Evolutionary conservation across 2,888 invertebrate genomes (phyloP).

Genomic region (Coenonympha glycerion): DNA sequence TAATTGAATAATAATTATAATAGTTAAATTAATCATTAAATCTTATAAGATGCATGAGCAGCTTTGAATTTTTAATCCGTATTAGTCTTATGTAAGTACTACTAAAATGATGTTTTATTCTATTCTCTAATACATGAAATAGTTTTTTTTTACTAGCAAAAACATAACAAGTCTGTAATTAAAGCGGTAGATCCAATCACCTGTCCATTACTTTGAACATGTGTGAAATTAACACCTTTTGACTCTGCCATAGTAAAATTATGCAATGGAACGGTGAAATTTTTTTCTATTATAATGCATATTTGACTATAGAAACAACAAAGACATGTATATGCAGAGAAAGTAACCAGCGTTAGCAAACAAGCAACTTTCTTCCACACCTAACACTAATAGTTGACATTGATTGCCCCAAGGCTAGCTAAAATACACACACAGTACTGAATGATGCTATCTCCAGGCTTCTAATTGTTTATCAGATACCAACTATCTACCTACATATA

Average conservation of each 20-base stretch:
- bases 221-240: slow-evolving; percentile 1
- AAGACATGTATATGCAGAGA: slow-evolving; percentile 16
- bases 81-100: too few species aligned
- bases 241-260: background rate
- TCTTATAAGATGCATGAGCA: too few species aligned
- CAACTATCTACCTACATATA: slow-evolving; percentile 41
- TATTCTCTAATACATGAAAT: too few species aligned
- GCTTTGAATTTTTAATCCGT: too few species aligned
- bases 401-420: slow-evolving; percentile 31
- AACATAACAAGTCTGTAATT: background rate
- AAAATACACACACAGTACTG: slow-evolving; percentile 36
- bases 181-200: background rate
- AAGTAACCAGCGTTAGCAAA: slow-evolving; percentile 17
- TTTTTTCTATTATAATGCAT: slow-evolving; percentile 8
- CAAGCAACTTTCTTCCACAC: slow-evolving; percentile 15
- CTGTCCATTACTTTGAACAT: background rate
- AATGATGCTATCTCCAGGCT: slow-evolving; percentile 40
- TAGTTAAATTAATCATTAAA: too few species aligned
- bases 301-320: slow-evolving; percentile 12
- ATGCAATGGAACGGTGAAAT: slow-evolving; percentile 7
- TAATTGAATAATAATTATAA: too few species aligned
- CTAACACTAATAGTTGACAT: slow-evolving; percentile 21
- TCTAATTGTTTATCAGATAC: slow-evolving; percentile 50
- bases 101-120: too few species aligned
- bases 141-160: too few species aligned